phyloP scores from a whole-genome alignment of 2,113 vertebrate genomes.

The Phalacrocorax carbo region DNA sequence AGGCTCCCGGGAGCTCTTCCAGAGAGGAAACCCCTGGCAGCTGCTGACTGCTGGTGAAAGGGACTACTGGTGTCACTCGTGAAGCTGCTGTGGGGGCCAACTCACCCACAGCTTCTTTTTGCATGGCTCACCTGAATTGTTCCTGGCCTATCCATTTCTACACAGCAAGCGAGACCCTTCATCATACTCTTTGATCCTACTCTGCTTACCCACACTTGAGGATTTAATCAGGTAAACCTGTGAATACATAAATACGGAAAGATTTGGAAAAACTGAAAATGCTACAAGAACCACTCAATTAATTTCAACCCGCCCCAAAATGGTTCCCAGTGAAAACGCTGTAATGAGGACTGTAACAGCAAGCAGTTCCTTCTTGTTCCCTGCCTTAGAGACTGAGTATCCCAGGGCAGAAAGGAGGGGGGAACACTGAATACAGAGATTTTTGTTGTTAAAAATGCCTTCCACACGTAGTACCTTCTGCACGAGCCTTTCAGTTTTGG shows the following conservation, averaged over 20 bases:
- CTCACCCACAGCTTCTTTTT: neutral
- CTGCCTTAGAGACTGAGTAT: neutral
- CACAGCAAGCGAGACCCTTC: neutral
- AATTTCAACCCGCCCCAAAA: neutral
- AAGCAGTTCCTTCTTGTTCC: neutral
- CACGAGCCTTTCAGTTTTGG: neutral
- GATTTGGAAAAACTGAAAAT: neutral
- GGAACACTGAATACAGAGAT: neutral
- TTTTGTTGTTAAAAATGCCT: neutral
- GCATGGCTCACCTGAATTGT: neutral
- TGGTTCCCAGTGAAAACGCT: neutral
- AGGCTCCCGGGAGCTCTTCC: neutral
- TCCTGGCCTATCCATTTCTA: neutral
- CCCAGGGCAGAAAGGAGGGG: neutral
- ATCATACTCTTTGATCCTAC: neutral
- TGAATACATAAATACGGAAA: neutral
- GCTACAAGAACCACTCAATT: neutral
- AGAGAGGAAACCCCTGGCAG: conserved; percentile 5
- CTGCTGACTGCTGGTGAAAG: neutral
- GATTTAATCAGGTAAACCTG: neutral
- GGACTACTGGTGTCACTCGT: neutral
- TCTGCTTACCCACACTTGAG: neutral
- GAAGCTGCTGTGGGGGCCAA: neutral
- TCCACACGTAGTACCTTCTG: neutral
- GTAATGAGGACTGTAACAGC: neutral